Evolutionary conservation across 2,113 vertebrate genomes (phyloP).

Genomic region (Syrrhaptes paradoxus): DNA sequence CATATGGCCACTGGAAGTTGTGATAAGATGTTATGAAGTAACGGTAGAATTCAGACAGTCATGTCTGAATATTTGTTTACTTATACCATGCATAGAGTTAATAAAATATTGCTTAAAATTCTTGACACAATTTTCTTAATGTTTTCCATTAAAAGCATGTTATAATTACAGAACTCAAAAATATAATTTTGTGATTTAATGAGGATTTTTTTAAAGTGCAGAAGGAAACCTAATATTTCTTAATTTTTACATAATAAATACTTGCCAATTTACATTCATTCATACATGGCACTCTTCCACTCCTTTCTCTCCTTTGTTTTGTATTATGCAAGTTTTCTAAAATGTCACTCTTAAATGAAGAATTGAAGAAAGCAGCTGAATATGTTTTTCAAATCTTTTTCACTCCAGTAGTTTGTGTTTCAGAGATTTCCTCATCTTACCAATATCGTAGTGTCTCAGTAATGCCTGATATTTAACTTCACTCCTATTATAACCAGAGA

Average conservation of each 20-base stretch:
- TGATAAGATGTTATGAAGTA: not conserved
- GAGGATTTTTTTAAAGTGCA: not conserved
- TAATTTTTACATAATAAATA: not conserved
- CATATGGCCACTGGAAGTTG: not conserved
- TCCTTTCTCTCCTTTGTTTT: not conserved
- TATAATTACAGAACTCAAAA: not conserved
- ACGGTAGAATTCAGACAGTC: not conserved
- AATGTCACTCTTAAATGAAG: not conserved
- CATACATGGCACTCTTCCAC: not conserved
- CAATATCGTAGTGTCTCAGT: not conserved
- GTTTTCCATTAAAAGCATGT: not conserved
- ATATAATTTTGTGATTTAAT: not conserved
- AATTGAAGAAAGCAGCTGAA: not conserved
- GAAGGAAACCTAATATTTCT: not conserved
- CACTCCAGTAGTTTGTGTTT: not conserved
- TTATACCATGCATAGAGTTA: not conserved
- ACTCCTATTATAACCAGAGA: not conserved
- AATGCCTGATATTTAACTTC: not conserved
- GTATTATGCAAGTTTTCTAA: not conserved
- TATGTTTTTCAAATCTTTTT: not conserved
- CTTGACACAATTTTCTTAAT: not conserved
- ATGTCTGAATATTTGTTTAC: not conserved
- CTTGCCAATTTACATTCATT: not conserved
- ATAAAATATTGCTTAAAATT: not conserved
- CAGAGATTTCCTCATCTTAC: not conserved